Evolutionary conservation across 2,797 vertebrate genomes (phyloP).

Genomic region (Buceros bicornis): DNA sequence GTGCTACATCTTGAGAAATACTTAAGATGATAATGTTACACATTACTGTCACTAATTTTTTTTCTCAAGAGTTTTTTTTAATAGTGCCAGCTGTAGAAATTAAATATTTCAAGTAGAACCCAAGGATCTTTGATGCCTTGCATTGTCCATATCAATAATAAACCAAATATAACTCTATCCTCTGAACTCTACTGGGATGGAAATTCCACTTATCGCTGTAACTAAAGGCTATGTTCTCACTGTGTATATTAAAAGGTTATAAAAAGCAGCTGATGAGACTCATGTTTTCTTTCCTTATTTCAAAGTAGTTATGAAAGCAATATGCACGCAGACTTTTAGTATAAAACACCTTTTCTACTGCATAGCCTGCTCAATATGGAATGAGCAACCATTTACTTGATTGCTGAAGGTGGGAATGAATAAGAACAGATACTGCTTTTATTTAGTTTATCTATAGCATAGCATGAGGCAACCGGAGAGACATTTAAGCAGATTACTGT

Average conservation of each 20-base stretch:
- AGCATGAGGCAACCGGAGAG: background rate
- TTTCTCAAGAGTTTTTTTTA: background rate
- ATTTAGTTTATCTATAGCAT: slow-evolving; percentile 34
- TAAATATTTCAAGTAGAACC: background rate
- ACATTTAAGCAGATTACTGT: slow-evolving; percentile 10
- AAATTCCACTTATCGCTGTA: slow-evolving; percentile 27
- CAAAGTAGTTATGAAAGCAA: slow-evolving; percentile 55
- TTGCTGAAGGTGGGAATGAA: slow-evolving; percentile 39
- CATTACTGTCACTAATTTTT: background rate
- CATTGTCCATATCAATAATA: background rate
- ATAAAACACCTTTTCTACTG: slow-evolving; percentile 66
- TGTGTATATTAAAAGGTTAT: slow-evolving; percentile 59
- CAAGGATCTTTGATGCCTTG: background rate
- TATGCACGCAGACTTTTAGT: slow-evolving; percentile 64
- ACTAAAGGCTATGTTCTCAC: slow-evolving; percentile 54
- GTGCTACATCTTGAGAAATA: background rate
- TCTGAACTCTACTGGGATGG: slow-evolving; percentile 17
- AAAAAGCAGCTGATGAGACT: slow-evolving; percentile 43
- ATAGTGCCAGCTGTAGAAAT: background rate
- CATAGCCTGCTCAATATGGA: slow-evolving; percentile 52
- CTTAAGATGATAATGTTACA: background rate
- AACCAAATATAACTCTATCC: background rate
- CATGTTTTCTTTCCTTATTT: slow-evolving; percentile 36
- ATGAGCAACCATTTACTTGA: slow-evolving; percentile 47
- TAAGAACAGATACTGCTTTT: slow-evolving; percentile 24